phyloP scores from a whole-genome alignment of 2,797 vertebrate genomes.

The Sebastes glaucus region DNA sequence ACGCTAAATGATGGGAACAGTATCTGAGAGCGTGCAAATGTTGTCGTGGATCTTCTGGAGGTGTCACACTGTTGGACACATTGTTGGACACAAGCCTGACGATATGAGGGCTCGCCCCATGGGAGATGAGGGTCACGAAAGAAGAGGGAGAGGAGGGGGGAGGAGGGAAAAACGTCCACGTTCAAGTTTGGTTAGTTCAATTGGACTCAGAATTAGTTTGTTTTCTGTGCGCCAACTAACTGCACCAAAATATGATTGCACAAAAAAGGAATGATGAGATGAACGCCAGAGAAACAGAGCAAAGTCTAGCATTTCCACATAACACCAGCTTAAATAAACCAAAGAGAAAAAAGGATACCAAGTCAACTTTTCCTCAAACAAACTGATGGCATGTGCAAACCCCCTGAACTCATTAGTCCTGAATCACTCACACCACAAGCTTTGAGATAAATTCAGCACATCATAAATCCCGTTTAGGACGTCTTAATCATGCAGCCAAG shows the following conservation, averaged over 20 bases:
- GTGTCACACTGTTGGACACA: slow-evolving; percentile 63
- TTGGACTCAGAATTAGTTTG: neutral
- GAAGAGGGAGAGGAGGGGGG: neutral
- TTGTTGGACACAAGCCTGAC: slow-evolving; percentile 35
- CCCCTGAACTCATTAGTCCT: slow-evolving; percentile 54
- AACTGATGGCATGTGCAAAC: slow-evolving; percentile 5
- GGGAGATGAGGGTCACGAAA: slow-evolving; percentile 34
- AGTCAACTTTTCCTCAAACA: neutral
- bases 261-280: neutral
- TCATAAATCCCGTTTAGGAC: slow-evolving; percentile 58
- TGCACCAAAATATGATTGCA: neutral
- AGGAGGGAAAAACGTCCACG: neutral
- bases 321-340: neutral
- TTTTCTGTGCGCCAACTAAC: neutral
- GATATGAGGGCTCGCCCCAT: slow-evolving; percentile 23
- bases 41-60: slow-evolving; percentile 71
- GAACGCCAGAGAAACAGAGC: neutral
- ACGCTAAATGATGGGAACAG: slow-evolving; percentile 56
- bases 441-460: slow-evolving; percentile 58
- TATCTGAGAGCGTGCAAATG: slow-evolving; percentile 61
- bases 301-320: neutral
- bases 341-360: neutral
- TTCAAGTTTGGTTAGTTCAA: neutral
- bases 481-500: slow-evolving; percentile 10
- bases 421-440: slow-evolving; percentile 52